phyloP scores from a whole-genome alignment of 2,113 vertebrate species.

The Neomonachus schauinslandi region DNA sequence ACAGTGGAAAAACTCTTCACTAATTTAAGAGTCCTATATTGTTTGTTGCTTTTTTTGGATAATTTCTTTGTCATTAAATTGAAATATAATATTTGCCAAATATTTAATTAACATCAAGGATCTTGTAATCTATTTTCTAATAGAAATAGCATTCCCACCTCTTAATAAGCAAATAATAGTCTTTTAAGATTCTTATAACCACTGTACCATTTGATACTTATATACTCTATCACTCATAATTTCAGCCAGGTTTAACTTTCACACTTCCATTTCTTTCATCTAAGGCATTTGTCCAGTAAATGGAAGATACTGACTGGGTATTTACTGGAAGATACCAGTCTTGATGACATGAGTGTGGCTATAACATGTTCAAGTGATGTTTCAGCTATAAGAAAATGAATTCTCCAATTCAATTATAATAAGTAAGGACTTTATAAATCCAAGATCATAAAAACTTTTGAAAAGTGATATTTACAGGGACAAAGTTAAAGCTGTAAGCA shows the following conservation, averaged over 20 bases:
- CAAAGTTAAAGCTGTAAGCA: neutral
- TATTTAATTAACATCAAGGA: slow-evolving; percentile 14
- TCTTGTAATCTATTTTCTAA: neutral
- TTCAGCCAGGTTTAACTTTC: neutral
- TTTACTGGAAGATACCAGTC: no score
- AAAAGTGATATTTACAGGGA: neutral
- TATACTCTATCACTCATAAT: neutral
- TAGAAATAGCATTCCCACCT: neutral
- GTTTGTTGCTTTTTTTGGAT: neutral
- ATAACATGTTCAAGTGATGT: neutral
- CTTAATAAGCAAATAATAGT: neutral
- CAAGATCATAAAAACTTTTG: neutral
- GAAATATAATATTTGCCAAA: neutral
- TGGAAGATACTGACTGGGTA: neutral
- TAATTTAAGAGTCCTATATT: neutral
- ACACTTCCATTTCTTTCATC: neutral
- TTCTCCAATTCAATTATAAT: neutral
- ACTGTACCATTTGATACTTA: neutral
- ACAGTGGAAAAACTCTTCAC: neutral
- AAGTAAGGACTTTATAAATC: neutral
- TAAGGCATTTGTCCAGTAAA: neutral
- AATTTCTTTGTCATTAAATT: neutral
- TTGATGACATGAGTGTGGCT: neutral
- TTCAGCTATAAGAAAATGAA: neutral
- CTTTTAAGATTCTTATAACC: neutral